phyloP scores from a whole-genome alignment of 2,113 vertebrate genomes.

The Formicarius rufipectus region DNA sequence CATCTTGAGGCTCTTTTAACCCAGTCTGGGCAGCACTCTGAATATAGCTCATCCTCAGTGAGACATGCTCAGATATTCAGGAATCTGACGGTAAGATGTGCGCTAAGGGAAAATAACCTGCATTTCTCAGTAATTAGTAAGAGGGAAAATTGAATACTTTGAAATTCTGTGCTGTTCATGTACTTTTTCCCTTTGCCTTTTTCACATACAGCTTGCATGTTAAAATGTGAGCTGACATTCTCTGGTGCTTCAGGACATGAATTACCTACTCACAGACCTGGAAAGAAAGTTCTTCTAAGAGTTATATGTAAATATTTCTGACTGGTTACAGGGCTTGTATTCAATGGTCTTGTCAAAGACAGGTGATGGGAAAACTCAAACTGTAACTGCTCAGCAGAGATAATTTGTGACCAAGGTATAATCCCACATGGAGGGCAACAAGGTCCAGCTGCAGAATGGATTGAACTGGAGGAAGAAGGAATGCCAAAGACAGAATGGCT shows the following conservation, averaged over 20 bases:
- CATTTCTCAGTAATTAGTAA: neutral
- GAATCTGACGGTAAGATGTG: neutral
- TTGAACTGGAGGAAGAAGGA: neutral
- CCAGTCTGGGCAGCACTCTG: neutral
- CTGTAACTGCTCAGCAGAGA: neutral
- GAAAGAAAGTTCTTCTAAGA: neutral
- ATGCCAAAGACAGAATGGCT: neutral
- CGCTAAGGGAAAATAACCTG: neutral
- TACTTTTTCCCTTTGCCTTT: neutral
- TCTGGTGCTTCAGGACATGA: neutral
- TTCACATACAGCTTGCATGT: neutral
- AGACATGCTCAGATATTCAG: neutral
- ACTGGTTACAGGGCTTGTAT: neutral
- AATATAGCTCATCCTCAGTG: neutral
- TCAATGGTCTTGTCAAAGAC: neutral
- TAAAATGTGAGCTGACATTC: neutral
- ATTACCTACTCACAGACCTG: neutral
- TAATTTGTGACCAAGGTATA: neutral
- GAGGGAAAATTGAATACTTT: neutral
- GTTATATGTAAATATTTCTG: neutral
- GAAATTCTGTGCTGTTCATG: neutral
- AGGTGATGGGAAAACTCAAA: neutral
- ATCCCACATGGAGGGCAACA: neutral
- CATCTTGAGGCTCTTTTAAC: neutral
- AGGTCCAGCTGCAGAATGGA: neutral